Evolutionary conservation across 2,797 vertebrate species (phyloP).

Genomic region (Adrianichthys oophorus): DNA sequence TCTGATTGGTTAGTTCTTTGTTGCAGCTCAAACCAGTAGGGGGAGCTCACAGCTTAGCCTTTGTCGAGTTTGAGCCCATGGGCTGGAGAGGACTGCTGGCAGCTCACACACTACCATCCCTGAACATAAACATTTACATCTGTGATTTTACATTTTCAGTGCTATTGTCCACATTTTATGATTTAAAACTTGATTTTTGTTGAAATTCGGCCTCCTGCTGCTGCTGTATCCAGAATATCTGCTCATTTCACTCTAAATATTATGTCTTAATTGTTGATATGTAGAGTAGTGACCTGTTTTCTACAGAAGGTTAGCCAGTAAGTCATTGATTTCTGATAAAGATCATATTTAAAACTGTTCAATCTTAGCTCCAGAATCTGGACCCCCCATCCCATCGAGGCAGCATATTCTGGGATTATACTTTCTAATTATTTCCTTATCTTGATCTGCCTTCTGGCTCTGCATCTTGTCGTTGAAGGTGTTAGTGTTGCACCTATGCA

Average conservation of each 20-base stretch:
- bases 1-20: neutral
- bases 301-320: conserved; percentile 35
- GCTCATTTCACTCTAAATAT: neutral
- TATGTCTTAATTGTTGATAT: conserved; percentile 12
- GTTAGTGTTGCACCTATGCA: neutral
- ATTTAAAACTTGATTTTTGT: no score
- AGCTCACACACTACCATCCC: conserved; percentile 28
- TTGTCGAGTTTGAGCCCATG: conserved; percentile 5
- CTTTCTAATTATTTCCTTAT: neutral
- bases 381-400: neutral
- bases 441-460: conserved; percentile 4
- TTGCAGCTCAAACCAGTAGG: conserved; percentile 78
- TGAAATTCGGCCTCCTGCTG: neutral
- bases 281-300: conserved; percentile 22
- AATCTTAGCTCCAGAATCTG: conserved; percentile 43
- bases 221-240: neutral
- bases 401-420: no score
- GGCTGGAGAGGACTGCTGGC: conserved; percentile 38
- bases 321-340: conserved; percentile 58
- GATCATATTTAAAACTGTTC: conserved; percentile 48
- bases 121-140: conserved; percentile 23
- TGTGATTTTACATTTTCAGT: no score
- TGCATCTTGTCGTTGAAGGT: neutral
- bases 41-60: conserved; percentile 84
- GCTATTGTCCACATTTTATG: no score